Conservation (phyloP, 92 coral and sea anemone species). For the Palythoa grandis region DNA sequence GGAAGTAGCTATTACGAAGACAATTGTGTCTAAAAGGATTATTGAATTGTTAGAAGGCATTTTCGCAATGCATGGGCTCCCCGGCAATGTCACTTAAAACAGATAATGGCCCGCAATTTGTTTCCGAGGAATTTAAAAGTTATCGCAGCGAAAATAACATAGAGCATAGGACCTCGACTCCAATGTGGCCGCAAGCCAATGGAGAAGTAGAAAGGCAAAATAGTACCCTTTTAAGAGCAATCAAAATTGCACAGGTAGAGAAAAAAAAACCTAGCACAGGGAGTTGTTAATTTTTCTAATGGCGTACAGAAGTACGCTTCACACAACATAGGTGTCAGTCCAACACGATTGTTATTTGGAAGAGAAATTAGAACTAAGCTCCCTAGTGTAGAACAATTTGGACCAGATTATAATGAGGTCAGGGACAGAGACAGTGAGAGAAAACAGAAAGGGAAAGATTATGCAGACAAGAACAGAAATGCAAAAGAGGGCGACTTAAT, state of each 20-base stretch:
- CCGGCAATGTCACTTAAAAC: constrained; percentile 11
- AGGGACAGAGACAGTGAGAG: too few species aligned
- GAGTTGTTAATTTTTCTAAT: background rate
- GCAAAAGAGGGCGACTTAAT: constrained; percentile 1
- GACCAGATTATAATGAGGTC: too few species aligned
- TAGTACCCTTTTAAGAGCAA: background rate
- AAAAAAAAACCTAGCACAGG: background rate
- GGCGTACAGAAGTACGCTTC: background rate
- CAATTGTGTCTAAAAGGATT: background rate
- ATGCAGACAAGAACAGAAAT: too few species aligned
- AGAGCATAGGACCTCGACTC: background rate
- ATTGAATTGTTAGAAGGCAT: background rate
- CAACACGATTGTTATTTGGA: background rate
- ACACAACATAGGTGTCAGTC: constrained; percentile 22
- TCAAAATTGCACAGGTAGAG: background rate
- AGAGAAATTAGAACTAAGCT: too few species aligned
- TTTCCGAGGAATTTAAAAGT: constrained; percentile 29
- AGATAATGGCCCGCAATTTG: constrained; percentile 44
- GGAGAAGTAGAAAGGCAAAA: constrained; percentile 12
- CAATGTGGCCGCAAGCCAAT: background rate
- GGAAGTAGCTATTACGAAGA: background rate
- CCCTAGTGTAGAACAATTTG: too few species aligned
- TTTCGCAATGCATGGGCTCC: background rate
- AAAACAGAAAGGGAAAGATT: too few species aligned
- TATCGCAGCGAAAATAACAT: constrained; percentile 14